Evolutionary conservation across 2,113 vertebrate species (phyloP), one percentile per base, ranked within the genome.

Genomic region (Rhipidura dahli): DNA sequence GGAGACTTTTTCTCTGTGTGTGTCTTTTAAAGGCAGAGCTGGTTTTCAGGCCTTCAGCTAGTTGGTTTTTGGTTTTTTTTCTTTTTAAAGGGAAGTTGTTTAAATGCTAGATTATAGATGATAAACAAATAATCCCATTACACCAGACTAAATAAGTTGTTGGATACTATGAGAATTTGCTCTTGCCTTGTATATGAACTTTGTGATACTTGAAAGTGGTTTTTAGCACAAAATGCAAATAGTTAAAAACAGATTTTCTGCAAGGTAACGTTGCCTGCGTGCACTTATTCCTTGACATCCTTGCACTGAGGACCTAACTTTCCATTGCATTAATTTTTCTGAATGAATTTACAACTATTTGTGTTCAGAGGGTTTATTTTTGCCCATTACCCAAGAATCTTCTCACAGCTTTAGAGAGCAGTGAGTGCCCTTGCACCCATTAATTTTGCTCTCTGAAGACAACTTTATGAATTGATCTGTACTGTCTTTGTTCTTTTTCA

Each of bases 1-100:
- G 2, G 35, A 83, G 22, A 20, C 50, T 45, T 69, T 65, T 65
- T 53, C 20, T 77, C n/a, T 40, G 4, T 0, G 0, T 23, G 22
- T 3, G 15, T 42, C 26, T 70, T 82, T 44, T 63, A 23, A 66
- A 69, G 23, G 15, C 13, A 54, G 44, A 54, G 50, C 9, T 53
- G 6, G 0, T 37, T 73, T 84, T 54, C 66, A 78, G 39, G 61
- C 30, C 54, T 87, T 75, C 49, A 68, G 18, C 2, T 82, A 37
- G 3, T n/a, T n/a, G n/a, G 26, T 60, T 60, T 45, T 60, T n/a
- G n/a, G n/a, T n/a, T n/a, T 75, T 76, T 69, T 45, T 70, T 50
- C 47, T 73, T 79, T 68, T 44, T 42, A 19, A 51, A 47, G 1
- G 3, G 26, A 73, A 53, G 13, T 35, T 37, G 28, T 24, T 91